phyloP scores from a whole-genome alignment of 2,113 vertebrate species.

The Rousettus leschenaultii region DNA sequence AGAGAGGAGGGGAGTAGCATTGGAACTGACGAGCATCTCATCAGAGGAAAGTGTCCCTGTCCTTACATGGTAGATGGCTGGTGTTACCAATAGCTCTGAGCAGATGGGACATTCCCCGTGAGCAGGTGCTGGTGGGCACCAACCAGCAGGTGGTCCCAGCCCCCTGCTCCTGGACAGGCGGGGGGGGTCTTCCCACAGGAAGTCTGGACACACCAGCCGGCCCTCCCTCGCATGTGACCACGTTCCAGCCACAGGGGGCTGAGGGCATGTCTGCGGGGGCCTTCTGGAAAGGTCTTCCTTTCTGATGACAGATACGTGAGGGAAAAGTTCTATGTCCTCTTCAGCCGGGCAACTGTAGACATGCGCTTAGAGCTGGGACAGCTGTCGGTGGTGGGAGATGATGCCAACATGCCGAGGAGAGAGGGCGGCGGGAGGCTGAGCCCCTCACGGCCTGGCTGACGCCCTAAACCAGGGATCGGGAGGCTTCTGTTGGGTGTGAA shows the following conservation, averaged over 20 bases:
- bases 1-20: fast-evolving
- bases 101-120: background rate
- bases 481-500: background rate
- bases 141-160: background rate
- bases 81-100: background rate
- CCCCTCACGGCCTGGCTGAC: background rate
- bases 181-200: too few relatives aligned
- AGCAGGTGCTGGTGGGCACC: background rate
- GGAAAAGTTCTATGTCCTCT: too few relatives aligned
- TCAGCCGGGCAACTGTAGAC: background rate
- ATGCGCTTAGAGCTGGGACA: fast-evolving
- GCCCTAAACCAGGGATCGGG: background rate
- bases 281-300: background rate
- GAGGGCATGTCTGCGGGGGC: too few relatives aligned
- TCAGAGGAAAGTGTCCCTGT: fast-evolving
- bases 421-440: background rate
- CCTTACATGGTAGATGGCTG: background rate
- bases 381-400: fast-evolving
- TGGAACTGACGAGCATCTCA: fast-evolving
- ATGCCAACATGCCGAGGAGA: fast-evolving
- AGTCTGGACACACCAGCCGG: background rate
- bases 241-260: background rate
- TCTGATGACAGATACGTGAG: fast-evolving
- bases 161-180: fast-evolving
- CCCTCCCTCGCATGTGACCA: background rate